Base-by-base conservation (phyloP, 2,113 vertebrate species). In the Gadus macrocephalus region DNA sequence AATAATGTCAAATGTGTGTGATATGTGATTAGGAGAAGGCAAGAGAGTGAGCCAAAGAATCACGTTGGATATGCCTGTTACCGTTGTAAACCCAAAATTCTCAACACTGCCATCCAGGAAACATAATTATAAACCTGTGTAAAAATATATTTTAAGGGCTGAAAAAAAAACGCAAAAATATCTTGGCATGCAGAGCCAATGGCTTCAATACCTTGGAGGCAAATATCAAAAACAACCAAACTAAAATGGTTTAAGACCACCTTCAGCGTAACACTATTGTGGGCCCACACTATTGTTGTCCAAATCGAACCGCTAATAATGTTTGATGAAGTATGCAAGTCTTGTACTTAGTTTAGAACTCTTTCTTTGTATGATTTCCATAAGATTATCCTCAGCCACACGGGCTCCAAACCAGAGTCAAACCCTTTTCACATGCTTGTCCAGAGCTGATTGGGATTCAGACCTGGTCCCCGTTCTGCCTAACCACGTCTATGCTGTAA, bases 91-190 rank as follows among this genome's bases (percentile, higher is more conserved):
- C 58, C 59, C 70, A 73, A 74, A 81, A 74, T 62, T 69, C 42
- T 31, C 59, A 31, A 56, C 60, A 19, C 64, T 60, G 19, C 31
- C 31, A 67, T 79, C 72, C 79, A 86, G 70, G 62, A 85, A 79
- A 80, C 82, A 80, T 76, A 72, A 80, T 65, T 73, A 53, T 75
- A 80, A 75, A 42, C 65, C 61, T 67, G 56, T 69, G 74, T 73
- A 66, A 79, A 76, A 83, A 69, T 63, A 74, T 58, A 68, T 75
- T 76, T 65, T 35, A 75, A 75, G 61, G 75, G 64, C 65, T 78
- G 84, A 70, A 72, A 79, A 81, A 72, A 66, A 14, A 73, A 4
- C 12, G 60, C 53, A 9, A 20, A 81, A 71, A 53, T 15, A n/a
- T 66, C 28, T 71, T 58, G 70, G 64, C 62, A 76, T 65, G 70